Base-by-base conservation (phyloP, 2,113 vertebrate species). In the Mohoua ochrocephala region DNA sequence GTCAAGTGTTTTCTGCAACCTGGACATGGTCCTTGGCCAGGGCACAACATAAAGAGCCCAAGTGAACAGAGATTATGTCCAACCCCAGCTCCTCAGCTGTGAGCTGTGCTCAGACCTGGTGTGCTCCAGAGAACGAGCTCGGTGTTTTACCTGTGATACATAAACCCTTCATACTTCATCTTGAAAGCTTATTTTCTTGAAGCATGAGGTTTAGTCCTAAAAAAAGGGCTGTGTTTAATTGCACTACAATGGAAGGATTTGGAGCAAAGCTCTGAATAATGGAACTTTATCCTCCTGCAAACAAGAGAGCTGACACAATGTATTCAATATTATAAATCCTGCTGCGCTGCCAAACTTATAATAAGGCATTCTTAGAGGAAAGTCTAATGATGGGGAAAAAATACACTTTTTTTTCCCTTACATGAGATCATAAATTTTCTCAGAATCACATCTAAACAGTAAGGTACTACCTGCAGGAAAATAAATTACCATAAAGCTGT, bases 221-320 rank as follows among this genome's bases (percentile, higher is more conserved):
- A 95, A 53, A 84, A 87, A 35, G 53, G 69, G 7, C 35, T 71
- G 37, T 54, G 71, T 86, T 97, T 96, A 97, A 97, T 96, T 96
- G 89, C 52, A 70, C 14, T 31, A 87, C 90, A 94, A 85, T 92
- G 56, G 52, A 64, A 13, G 76, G 88, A 90, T 91, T 93, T 71
- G 71, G 73, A 75, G 89, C 67, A 95, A 94, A 96, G 80, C 87
- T 37, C 63, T 76, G 76, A 92, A 94, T 87, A 95, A 95, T 82
- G 67, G 94, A 79, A 89, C 44, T 89, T 91, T 81, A 96, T 95
- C 94, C 95, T 57, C 67, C 74, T 41, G 67, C 91, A 94, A 93
- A 93, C 88, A 96, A 91, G 89, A 44, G 86, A 76, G 60, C 91
- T 89, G 88, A 91, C 84, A 95, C 91, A 94, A 89, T 44, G 53